Base-by-base conservation (phyloP, 2,113 vertebrate species). In the Psammodynastes pulverulentus region DNA sequence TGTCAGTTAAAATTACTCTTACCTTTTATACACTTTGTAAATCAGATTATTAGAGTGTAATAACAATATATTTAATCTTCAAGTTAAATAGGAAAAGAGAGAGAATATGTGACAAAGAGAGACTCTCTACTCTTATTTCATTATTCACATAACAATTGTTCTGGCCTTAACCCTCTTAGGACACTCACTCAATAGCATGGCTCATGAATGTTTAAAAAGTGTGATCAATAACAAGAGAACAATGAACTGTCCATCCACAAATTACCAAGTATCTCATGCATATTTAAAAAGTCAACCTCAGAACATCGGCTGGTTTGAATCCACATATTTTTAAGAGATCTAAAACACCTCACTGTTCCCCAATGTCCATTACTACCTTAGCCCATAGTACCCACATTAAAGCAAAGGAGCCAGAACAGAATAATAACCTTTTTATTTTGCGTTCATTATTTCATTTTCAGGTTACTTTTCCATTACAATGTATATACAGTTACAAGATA, bases 131-230 rank as follows among this genome's bases (percentile, higher is more conserved):
- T 96, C 93, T 26, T 92, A 56, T 93, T 96, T 95, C 90, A 97
- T 93, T 95, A 84, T 79, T 53, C 1, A 23, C 72, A 43, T 84
- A 89, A 87, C 91, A 72, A 48, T 24, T 94, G 45, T 90, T 34
- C 34, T 46, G 51, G 93, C 84, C 91, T 48, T n/a, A 90, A 54
- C 79, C 87, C 21, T 90, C 90, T 88, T 88, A 96, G 92, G 87
- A 88, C 72, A 89, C 46, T 90, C 94, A 96, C 91, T 96, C 95
- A 95, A 96, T 92, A 97, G 91, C 93, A 93, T 95, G 94, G 94
- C 96, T 97, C 97, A 98, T 98, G 94, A 98, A 98, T 97, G 93
- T 97, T 98, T 98, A 95, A 98, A 96, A 95, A 96, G 95, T 88
- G 92, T 95, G 95, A 98, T 98, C 97, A 94, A 98, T 98, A 97